Evolutionary conservation across 2,113 vertebrate species (phyloP).

Genomic region (Eclectus roratus): DNA sequence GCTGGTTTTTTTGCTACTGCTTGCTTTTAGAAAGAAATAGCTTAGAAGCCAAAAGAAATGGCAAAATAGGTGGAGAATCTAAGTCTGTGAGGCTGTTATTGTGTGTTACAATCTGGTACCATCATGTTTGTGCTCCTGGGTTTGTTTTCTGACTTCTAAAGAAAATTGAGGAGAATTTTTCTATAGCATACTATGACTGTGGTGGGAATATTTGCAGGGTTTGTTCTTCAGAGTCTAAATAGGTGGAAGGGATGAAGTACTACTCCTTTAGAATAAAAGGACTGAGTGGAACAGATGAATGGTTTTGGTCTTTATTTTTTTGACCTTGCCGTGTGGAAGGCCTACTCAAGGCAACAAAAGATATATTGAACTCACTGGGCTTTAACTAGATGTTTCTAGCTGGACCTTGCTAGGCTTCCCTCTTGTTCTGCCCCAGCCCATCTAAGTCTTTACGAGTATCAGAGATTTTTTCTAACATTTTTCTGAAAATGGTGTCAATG

Average conservation of each 20-base stretch:
- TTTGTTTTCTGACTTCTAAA: neutral
- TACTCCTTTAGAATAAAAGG: neutral
- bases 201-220: neutral
- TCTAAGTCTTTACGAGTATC: neutral
- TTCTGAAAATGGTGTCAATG: neutral
- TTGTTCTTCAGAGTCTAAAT: neutral
- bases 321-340: neutral
- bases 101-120: neutral
- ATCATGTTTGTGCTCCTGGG: fast-evolving
- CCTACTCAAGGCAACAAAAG: neutral
- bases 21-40: neutral
- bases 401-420: neutral
- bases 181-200: neutral
- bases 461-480: neutral
- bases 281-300: neutral
- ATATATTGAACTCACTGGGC: neutral
- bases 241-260: neutral
- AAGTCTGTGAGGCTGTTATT: neutral
- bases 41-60: neutral
- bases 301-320: neutral
- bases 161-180: neutral
- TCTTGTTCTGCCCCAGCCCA: fast-evolving
- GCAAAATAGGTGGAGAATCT: neutral
- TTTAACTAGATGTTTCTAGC: neutral
- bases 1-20: neutral